Percentiles rank a stretch among this genome's conserved stretches.
These are phyloP conservation scores for Lepus timidus DNA, from an alignment of 2,113 vertebrate genomes.

Conservation along the genomic window DNA sequence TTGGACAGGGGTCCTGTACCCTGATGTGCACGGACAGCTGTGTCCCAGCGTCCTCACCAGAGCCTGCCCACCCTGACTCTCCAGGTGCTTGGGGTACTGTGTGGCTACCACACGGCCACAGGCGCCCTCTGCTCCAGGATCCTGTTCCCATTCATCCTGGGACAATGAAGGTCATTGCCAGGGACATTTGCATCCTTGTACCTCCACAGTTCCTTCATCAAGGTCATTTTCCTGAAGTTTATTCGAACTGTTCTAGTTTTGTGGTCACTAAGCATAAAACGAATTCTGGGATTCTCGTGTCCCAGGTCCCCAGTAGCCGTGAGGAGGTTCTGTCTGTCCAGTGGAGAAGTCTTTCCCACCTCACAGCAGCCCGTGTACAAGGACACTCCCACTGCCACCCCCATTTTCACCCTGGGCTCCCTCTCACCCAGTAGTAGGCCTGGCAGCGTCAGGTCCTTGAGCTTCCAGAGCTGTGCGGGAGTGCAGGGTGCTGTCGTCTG, in stretches of 20 bases:
- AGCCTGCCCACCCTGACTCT: background rate
- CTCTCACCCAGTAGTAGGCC: too few relatives aligned
- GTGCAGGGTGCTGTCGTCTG: slow-evolving; percentile 21
- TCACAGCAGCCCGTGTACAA: background rate
- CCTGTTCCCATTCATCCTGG: too few relatives aligned
- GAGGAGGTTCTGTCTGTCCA: background rate
- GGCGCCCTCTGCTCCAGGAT: background rate
- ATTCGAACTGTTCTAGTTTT: background rate
- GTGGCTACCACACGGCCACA: rapidly evolving
- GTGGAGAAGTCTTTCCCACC: background rate
- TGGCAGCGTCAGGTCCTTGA: background rate
- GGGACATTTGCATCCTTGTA: background rate
- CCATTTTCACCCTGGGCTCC: too few relatives aligned
- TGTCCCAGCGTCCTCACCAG: background rate
- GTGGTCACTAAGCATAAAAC: background rate
- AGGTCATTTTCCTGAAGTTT: background rate
- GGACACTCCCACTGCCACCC: too few relatives aligned
- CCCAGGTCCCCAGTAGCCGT: background rate
- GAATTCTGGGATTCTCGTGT: background rate
- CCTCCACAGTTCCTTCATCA: background rate
- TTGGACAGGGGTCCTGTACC: rapidly evolving
- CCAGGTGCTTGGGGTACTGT: background rate
- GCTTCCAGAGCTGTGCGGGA: background rate
- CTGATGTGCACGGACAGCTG: background rate
- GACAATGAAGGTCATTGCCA: background rate